Conservation (phyloP, 2,797 vertebrate genomes). For the Hippopotamyrus pictus region DNA sequence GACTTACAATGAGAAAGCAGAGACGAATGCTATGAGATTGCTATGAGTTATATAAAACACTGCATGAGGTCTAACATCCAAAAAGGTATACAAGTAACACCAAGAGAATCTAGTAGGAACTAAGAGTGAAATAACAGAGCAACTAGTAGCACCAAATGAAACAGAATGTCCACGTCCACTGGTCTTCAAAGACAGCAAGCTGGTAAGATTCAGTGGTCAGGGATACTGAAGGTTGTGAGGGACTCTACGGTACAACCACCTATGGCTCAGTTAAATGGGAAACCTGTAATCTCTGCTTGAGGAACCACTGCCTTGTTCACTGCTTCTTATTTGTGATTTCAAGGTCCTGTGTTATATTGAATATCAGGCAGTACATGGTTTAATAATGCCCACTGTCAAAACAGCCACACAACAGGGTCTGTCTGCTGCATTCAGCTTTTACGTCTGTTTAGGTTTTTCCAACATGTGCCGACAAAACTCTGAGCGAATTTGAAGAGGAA, state of each 20-base stretch:
- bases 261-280: constrained; percentile 51
- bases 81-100: background rate
- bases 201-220: background rate
- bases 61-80: background rate
- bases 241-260: background rate
- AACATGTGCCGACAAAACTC: background rate
- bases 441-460: background rate
- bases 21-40: background rate
- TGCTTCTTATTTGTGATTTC: constrained; percentile 52
- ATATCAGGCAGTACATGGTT: background rate
- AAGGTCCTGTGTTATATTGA: background rate
- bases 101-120: background rate
- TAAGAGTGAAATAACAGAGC: background rate
- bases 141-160: background rate
- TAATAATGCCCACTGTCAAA: background rate
- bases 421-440: background rate
- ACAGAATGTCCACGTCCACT: too few relatives aligned
- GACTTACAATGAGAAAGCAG: background rate
- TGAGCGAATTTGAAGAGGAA: background rate
- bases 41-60: background rate
- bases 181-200: background rate
- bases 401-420: background rate
- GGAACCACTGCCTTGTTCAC: constrained; percentile 59
- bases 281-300: constrained; percentile 46
- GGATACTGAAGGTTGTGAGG: background rate